Base-by-base conservation (phyloP, 2,888 invertebrate genomes). In the Acleris sparsana region DNA sequence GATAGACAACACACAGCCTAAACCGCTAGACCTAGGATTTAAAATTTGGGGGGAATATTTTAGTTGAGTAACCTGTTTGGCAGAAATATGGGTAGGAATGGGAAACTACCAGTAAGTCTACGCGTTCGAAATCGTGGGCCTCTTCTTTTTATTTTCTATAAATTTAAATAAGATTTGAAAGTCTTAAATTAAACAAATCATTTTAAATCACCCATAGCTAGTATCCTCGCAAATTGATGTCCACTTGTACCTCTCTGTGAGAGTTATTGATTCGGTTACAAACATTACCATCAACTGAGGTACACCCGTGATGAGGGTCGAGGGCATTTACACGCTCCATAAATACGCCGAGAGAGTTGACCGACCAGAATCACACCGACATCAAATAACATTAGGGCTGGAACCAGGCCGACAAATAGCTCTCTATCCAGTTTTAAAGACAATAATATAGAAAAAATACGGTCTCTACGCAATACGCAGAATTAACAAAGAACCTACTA, bases 351-450 rank as follows among this genome's bases (percentile, higher is more conserved):
- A 64, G 51, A 60, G 73, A 75, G 75, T 76, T 79, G 74, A 75
- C 75, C 73, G 62, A 60, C 68, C 67, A 52, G 71, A 79, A 80
- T 80, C 77, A 72, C 72, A 46, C 46, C 17, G 57, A 48, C 56
- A 49, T 43, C 22, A 44, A 63, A 52, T 51, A 53, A 44, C 18
- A 9, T 20, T 13, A 9, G 5, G 57, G 25, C 43, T 43, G 22
- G 20, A 22, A 43, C 20, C 16, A 17, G 16, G 13, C 49, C 20
- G 20, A 18, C 13, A 49, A 20, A 20, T 20, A 9, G 11, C n/a
- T n/a, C n/a, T n/a, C n/a, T n/a, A 49, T 49, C 9, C 7, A 49
- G 20, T 49, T 13, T 20, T 1, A 16, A n/a, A 20, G n/a, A 49
- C 17, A 20, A 49, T 7, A 44, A 16, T 44, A 44, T 5, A 16